Evolutionary conservation across 2,888 invertebrate species (phyloP), one percentile per base, ranked within the genome.

Genomic region (Calliphora vomitoria): DNA sequence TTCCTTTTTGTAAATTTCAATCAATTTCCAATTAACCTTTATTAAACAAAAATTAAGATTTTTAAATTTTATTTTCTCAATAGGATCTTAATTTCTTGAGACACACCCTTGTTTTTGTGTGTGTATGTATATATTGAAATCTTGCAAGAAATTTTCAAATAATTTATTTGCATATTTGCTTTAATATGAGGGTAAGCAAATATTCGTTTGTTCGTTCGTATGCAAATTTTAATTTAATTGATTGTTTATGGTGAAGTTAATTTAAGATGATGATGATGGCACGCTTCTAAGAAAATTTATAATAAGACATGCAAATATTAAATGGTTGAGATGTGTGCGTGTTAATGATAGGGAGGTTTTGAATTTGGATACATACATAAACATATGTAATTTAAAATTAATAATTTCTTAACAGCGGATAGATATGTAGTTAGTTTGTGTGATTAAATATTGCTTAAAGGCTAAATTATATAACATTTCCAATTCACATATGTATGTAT

Each of bases 191-290:
- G 15, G 41, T 72, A 58, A 13, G 41, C 20, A 72, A 41, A 58
- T 38, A 58, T 58, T 41, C 38, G 35, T 35, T 25, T 25, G n/a
- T 25, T 44, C 44, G 11, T 44, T 13, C 13, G 41, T 41, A 72
- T 58, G 58, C 72, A 72, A 72, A 72, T 72, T 72, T 38, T 25
- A 20, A 41, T 25, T 25, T 72, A 58, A 38, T 72, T 58, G 41
- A 72, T 58, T 72, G 55, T 72, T 72, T 41, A 38, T 38, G 41
- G 38, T 58, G 25, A 41, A 72, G 41, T 72, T 41, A 72, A 72
- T 41, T 72, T 38, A 15, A 69, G 50, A 50, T 18, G n/a, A 25
- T 25, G 10, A 44, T 11, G 44, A 55, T 10, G 53, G 3, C 31
- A 55, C 35, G 35, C 18, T 18, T 13, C 35, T 53, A 8, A 31